These are phyloP conservation scores for Carcina quercana DNA, from an alignment of 2,888 invertebrate genomes.

Conservation along the genomic window DNA sequence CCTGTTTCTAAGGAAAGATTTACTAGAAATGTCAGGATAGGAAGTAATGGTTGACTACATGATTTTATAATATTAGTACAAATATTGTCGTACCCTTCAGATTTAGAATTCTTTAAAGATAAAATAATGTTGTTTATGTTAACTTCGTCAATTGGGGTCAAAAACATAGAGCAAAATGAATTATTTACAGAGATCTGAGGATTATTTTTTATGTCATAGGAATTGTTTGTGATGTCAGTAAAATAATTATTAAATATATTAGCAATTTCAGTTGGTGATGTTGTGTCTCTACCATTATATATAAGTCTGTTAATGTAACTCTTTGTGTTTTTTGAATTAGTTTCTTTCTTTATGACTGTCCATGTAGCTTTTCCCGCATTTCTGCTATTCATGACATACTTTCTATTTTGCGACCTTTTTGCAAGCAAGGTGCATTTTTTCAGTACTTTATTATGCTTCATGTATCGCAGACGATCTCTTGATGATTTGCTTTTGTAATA, in stretches of 20 bases:
- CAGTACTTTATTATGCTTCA: background rate
- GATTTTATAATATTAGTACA: background rate
- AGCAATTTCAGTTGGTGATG: background rate
- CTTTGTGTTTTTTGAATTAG: background rate
- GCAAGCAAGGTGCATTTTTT: background rate
- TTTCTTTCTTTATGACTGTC: background rate
- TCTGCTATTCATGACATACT: background rate
- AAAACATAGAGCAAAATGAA: background rate
- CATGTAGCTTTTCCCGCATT: background rate
- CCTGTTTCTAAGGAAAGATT: constrained; percentile 3
- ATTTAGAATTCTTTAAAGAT: constrained; percentile 1
- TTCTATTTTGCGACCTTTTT: background rate
- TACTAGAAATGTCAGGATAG: background rate
- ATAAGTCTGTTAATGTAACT: background rate
- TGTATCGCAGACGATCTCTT: background rate
- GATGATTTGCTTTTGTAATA: background rate
- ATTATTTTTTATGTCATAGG: background rate
- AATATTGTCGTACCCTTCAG: constrained; percentile 1
- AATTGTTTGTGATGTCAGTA: background rate
- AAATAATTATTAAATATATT: constrained; percentile 2
- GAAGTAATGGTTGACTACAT: background rate
- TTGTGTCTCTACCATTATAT: background rate
- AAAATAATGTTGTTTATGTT: background rate
- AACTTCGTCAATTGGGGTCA: background rate
- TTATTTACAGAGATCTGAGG: background rate